Evolutionary conservation across 2,797 vertebrate species (phyloP), one percentile per base, ranked within the genome.

Genomic region (Jordanella pulchra): DNA sequence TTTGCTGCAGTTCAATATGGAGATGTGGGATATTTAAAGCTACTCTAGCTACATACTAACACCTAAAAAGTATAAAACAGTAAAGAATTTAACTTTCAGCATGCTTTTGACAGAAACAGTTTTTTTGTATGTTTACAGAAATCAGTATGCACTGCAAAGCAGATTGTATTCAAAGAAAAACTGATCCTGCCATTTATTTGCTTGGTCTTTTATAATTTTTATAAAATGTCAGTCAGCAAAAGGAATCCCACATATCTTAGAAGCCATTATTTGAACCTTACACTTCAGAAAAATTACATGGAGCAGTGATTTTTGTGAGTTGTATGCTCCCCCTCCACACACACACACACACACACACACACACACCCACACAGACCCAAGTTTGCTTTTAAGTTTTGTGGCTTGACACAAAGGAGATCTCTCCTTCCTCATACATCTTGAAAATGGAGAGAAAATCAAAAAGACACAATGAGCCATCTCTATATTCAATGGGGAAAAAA

Each of bases 401-500:
- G 89, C 89, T 90, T 90, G 88, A 89, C 91, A 93, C 89, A 94
- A 94, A 93, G 89, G 89, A 89, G 86, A 90, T 92, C 89, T 76
- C 92, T 88, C 78, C 83, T 91, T 93, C 89, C 90, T 83, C 50
- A 76, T 87, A 85, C 92, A 86, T 92, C 87, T 91, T 87, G 84
- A 85, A 81, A 85, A 91, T 80, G 90, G 87, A 86, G 80, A 86
- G 82, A 83, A 92, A 92, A 93, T 92, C 88, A 92, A 92, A 91
- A 90, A 83, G 87, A 86, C 92, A 91, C 88, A 93, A 93, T 91
- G 87, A 91, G 84, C 83, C 73, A 74, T 90, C 89, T 86, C 79
- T 66, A 84, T 86, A 89, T 86, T 89, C 90, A 86, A 82, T 81
- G 70, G 89, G 90, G 90, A 86, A 85, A 88, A 85, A 88, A 91